Evolutionary conservation across 2,113 vertebrate genomes (phyloP), one percentile per base, ranked within the genome.

Genomic region (Salminus brasiliensis): DNA sequence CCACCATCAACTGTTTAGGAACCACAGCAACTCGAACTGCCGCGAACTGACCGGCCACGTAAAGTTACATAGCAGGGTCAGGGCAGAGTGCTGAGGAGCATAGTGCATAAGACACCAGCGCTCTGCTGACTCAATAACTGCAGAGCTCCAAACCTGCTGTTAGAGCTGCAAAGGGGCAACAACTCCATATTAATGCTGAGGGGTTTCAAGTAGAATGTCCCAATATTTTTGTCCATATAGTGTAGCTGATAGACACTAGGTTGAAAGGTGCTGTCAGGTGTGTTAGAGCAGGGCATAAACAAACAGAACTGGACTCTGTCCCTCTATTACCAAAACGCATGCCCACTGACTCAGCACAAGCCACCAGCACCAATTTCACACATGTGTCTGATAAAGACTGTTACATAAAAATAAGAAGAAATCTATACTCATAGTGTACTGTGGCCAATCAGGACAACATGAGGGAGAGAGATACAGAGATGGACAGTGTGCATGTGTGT

Each of bases 331-430:
- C 1, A 47, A 47, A 47, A 36, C 8, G 67, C 32, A 65, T 63
- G 27, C 47, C 25, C 34, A 41, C 21, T 7, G 43, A 75, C 59
- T 23, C 47, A 59, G 16, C 57, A n/a, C n/a, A n/a, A n/a, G n/a
- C n/a, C n/a, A n/a, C n/a, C 47, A 59, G 16, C 57, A 62, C 13
- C 62, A 34, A 2, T 68, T 66, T 77, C 29, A 36, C 73, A 76
- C 32, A 81, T 41, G 21, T 30, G 12, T 55, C 36, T 67, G 30
- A 78, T 78, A 74, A 62, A 68, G 43, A 53, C 9, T 12, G 27
- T 15, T 18, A 30, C 21, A 4, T 39, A 41, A n/a, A 49, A 1
- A 21, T 49, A 49, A 49, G 1, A 49, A 21, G 1, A 49, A 47
- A 1, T 16, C 15, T 74, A 32, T 8, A 63, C 27, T 60, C 1